These are phyloP conservation scores for Lynx canadensis DNA, from an alignment of 2,113 vertebrate species.

Conservation along the genomic window DNA sequence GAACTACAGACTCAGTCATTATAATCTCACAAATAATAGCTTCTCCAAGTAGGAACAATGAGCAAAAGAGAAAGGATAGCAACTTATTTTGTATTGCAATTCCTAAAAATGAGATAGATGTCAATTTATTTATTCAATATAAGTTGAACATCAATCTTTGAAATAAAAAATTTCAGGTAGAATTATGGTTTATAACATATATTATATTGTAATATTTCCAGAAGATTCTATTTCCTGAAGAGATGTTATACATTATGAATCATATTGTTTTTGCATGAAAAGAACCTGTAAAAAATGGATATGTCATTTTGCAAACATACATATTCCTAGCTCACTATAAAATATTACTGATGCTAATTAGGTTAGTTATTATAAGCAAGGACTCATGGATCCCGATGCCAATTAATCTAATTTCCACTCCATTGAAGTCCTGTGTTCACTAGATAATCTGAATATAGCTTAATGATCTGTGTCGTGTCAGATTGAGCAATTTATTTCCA, in stretches of 20 bases:
- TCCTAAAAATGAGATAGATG: not conserved
- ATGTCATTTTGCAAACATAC: not conserved
- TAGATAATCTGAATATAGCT: not conserved
- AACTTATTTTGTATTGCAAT: not conserved
- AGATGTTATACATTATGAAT: not conserved
- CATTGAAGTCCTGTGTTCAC: not conserved
- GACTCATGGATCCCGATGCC: not conserved
- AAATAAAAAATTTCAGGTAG: not conserved
- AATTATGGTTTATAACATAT: not conserved
- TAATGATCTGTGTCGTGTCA: not conserved
- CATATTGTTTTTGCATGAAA: not conserved
- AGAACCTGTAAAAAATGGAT: not conserved
- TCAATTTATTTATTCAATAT: not conserved
- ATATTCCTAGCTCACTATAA: not conserved
- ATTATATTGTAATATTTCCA: not conserved
- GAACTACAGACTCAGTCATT: not conserved
- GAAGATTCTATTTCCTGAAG: not conserved
- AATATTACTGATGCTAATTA: not conserved
- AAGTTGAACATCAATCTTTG: not conserved
- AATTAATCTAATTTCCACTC: not conserved
- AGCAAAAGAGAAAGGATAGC: not conserved
- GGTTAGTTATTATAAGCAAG: not conserved
- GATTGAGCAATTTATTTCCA: not conserved
- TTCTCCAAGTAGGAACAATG: not conserved
- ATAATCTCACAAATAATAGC: not conserved